phyloP scores from a whole-genome alignment of 2,888 invertebrate species.

The Leptinotarsa juncta region DNA sequence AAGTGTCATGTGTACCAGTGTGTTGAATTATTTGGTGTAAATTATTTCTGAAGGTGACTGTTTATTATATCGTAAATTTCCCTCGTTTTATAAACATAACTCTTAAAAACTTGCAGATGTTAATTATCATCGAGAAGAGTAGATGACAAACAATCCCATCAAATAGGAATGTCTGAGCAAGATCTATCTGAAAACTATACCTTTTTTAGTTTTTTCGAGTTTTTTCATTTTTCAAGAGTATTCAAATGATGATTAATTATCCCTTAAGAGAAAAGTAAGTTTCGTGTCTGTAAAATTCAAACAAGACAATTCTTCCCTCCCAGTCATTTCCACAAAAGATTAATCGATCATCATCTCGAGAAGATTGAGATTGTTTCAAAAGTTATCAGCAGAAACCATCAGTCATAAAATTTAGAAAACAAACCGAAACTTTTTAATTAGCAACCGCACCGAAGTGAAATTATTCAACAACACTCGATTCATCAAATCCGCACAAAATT shows the following conservation, averaged over 20 bases:
- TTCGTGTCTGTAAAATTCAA: neutral
- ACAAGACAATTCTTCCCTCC: neutral
- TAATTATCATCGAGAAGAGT: neutral
- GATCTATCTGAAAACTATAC: no score
- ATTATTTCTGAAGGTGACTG: neutral
- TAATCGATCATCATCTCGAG: constrained; percentile 11
- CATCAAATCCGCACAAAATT: constrained; percentile 19
- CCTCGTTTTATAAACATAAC: neutral
- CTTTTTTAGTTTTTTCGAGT: neutral
- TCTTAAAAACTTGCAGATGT: neutral
- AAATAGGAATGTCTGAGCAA: no score
- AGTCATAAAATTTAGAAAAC: constrained; percentile 7
- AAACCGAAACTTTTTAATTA: constrained; percentile 16
- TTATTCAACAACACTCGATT: constrained; percentile 13
- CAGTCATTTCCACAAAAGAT: constrained; percentile 1
- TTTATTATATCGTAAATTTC: constrained; percentile 1
- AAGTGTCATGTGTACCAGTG: neutral
- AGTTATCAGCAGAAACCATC: neutral
- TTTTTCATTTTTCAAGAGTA: neutral
- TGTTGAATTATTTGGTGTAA: neutral
- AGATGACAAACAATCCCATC: neutral
- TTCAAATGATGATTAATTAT: neutral
- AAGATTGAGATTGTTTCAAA: constrained; percentile 5
- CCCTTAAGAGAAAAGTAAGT: no score
- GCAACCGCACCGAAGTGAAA: neutral